Evolutionary conservation across 2,888 invertebrate genomes (phyloP).

Genomic region (Caprella mutica): DNA sequence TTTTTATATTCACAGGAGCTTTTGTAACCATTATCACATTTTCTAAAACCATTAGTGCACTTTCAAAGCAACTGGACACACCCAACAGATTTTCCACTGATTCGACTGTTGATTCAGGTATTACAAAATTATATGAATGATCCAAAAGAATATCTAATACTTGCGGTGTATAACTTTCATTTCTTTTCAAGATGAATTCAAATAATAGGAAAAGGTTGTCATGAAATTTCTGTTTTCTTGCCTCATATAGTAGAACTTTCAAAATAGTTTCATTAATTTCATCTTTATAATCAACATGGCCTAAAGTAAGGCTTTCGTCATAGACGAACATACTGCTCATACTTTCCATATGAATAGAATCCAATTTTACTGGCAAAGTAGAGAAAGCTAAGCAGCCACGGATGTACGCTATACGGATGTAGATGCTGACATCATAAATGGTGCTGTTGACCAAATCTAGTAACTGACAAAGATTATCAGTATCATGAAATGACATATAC

Average conservation of each 20-base stretch:
- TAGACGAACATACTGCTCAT: not conserved
- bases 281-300: not conserved
- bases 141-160: not conserved
- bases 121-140: not conserved
- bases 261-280: not conserved
- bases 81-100: not conserved
- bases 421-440: not conserved
- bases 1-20: not conserved
- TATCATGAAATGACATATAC: not conserved
- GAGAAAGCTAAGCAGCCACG: not conserved
- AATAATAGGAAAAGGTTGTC: not conserved
- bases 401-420: not conserved
- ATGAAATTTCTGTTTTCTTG: not conserved
- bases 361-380: not conserved
- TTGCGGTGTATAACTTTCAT: not conserved
- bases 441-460: not conserved
- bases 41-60: not conserved
- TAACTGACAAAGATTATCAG: not conserved
- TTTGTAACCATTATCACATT: not conserved
- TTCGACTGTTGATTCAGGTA: not conserved
- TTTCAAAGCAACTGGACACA: not conserved
- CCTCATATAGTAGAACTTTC: not conserved
- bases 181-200: not conserved
- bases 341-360: not conserved
- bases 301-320: not conserved